Conservation (phyloP, 92 coral and sea anemone genomes). For the Zoanthus sociatus region DNA sequence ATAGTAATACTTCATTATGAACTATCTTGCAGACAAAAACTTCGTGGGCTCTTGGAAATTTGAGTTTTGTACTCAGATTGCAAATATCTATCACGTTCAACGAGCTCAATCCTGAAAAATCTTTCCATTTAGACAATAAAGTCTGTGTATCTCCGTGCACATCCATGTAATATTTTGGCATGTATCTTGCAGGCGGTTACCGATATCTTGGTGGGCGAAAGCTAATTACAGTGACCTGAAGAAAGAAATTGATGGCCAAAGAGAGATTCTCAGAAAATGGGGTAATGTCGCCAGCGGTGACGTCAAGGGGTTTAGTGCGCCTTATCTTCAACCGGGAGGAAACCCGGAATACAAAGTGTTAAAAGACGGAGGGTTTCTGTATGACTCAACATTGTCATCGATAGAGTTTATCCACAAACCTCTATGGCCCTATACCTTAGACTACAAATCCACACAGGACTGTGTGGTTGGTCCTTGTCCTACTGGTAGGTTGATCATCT, state of each 20-base stretch:
- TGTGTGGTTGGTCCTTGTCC: slow-evolving; percentile 75
- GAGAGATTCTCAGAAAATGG: slow-evolving; percentile 67
- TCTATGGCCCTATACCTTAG: slow-evolving; percentile 80
- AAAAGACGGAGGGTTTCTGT: slow-evolving; percentile 54
- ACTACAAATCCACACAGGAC: slow-evolving; percentile 64
- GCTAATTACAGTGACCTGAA: slow-evolving; percentile 62
- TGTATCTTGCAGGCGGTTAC: slow-evolving; percentile 29
- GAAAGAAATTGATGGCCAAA: slow-evolving; percentile 73
- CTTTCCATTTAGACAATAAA: no score
- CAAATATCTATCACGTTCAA: no score
- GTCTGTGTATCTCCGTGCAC: no score
- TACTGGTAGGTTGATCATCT: slow-evolving; percentile 36
- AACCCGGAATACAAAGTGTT: slow-evolving; percentile 69
- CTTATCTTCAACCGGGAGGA: slow-evolving; percentile 76
- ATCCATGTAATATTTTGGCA: no score
- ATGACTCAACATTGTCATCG: slow-evolving; percentile 80
- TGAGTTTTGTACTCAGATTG: no score
- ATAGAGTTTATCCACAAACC: slow-evolving; percentile 51
- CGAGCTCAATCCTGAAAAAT: no score
- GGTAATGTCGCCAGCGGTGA: slow-evolving; percentile 63
- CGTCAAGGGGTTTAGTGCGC: slow-evolving; percentile 73
- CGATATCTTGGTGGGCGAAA: slow-evolving; percentile 68
- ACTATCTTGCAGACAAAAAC: no score
- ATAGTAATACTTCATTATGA: no score
- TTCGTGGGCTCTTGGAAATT: no score